Percentiles rank a stretch among this genome's conserved stretches.
These are phyloP conservation scores for Varroa destructor DNA, from an alignment of 1,140 invertebrate genomes.

Conservation along the genomic window DNA sequence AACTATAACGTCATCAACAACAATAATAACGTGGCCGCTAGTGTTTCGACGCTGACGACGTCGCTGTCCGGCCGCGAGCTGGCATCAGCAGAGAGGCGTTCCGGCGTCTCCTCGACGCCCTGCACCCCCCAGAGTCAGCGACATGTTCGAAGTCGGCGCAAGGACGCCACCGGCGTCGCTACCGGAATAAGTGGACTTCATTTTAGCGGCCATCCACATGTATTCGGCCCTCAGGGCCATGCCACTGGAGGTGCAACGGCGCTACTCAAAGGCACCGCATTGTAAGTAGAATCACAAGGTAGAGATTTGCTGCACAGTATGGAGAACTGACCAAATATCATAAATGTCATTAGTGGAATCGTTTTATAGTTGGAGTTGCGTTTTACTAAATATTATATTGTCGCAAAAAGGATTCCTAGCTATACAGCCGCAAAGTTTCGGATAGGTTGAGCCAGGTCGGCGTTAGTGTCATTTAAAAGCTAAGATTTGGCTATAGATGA, in stretches of 20 bases:
- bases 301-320: background rate
- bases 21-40: too few species aligned
- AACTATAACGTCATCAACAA: too few species aligned
- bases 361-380: background rate
- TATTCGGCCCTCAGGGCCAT: background rate
- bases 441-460: too few species aligned
- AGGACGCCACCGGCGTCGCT: background rate
- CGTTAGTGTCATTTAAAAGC: too few species aligned
- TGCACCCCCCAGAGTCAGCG: slow-evolving; percentile 2
- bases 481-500: too few species aligned
- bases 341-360: background rate
- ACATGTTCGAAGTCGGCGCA: slow-evolving; percentile 21
- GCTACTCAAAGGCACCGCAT: background rate
- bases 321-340: background rate
- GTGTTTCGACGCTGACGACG: too few species aligned
- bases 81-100: slow-evolving; percentile 14
- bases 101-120: slow-evolving; percentile 15
- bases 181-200: background rate
- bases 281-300: background rate
- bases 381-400: too few species aligned
- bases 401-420: too few species aligned
- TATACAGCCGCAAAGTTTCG: too few species aligned
- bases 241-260: background rate
- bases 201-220: too few species aligned
- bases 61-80: slow-evolving; percentile 16